Evolutionary conservation across 1,140 invertebrate genomes (phyloP).

Genomic region (Streblospio benedicti): DNA sequence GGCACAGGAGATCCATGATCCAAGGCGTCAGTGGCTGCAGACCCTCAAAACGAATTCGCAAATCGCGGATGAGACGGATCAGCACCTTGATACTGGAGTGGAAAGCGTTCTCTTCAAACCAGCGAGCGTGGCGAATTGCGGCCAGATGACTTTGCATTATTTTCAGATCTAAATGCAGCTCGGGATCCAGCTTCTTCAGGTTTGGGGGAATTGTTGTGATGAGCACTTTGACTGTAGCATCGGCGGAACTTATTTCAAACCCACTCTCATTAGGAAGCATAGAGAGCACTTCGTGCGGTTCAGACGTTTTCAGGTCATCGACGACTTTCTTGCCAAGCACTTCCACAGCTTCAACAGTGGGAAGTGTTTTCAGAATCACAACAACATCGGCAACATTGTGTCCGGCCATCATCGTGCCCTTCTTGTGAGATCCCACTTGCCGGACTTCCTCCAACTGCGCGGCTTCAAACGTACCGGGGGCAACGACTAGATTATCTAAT

Average conservation of each 20-base stretch:
- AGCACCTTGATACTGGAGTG: slow-evolving; percentile 94
- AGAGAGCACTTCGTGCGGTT: slow-evolving; percentile 48
- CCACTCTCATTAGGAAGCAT: slow-evolving; percentile 46
- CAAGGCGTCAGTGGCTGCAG: slow-evolving; percentile 84
- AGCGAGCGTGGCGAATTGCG: slow-evolving; percentile 84
- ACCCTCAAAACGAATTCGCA: slow-evolving; percentile 79
- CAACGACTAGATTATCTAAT: slow-evolving; percentile 83
- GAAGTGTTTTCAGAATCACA: slow-evolving; percentile 94
- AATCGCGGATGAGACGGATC: slow-evolving; percentile 81
- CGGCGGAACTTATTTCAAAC: slow-evolving; percentile 66
- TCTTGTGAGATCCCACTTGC: slow-evolving; percentile 94
- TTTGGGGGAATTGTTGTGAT: slow-evolving; percentile 90
- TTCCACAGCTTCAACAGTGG: slow-evolving; percentile 86
- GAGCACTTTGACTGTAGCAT: slow-evolving; percentile 77
- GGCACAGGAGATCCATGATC: slow-evolving; percentile 88
- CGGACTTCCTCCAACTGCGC: slow-evolving; percentile 95
- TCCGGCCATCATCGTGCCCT: slow-evolving; percentile 92
- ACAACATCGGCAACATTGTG: slow-evolving; percentile 93
- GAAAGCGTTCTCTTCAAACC: slow-evolving; percentile 98
- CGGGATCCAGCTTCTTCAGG: slow-evolving; percentile 81
- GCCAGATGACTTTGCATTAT: slow-evolving; percentile 79
- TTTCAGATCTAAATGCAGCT: slow-evolving; percentile 79
- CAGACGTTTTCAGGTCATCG: slow-evolving; percentile 64
- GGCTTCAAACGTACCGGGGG: slow-evolving; percentile 85
- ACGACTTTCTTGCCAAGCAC: slow-evolving; percentile 79